Base-by-base conservation (phyloP, 2,113 vertebrate species). In the Onychorhynchus coronatus region DNA sequence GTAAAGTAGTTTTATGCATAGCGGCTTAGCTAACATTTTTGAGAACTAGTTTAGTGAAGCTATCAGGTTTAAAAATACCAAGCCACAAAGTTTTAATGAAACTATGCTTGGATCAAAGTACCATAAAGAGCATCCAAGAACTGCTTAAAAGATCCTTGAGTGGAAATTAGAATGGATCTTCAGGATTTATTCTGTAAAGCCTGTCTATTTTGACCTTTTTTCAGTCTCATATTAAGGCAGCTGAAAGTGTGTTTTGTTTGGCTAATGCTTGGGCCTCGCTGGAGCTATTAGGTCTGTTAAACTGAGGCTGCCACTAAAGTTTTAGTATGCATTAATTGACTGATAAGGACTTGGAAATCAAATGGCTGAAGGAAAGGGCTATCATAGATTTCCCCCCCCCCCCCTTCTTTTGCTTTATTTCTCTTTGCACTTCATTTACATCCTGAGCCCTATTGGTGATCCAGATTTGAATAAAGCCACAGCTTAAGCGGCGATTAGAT, bases 91-190 rank as follows among this genome's bases (percentile, higher is more conserved):
- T 98, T 98, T 98, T 98, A 98, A 98, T 97, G 97, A 97, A 98
- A 98, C 92, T 97, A 97, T 97, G 95, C 97, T 90, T 97, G 97
- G 97, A 98, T 98, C 98, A 98, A 97, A 97, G 59, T 98, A 97
- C 97, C 97, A 95, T 97, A 97, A 98, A 98, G 98, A 97, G 94
- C 98, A 98, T 97, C 98, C 98, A 96, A 97, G 97, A 97, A 97
- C 68, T 96, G 97, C 97, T 98, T 98, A 97, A 98, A 98, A 97
- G 97, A 98, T 98, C 97, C 97, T 96, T 70, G 97, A 97, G 97
- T 97, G 96, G 97, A 98, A 98, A 98, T 98, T 97, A 98, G 98
- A 98, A 98, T 97, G 97, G 98, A 98, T 98, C 98, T 97, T 98
- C 23, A 30, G 98, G 98, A 98, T 98, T 98, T 98, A 98, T 97